These are phyloP conservation scores for Heliconius ethilla DNA, from an alignment of 2,888 invertebrate species.

Conservation along the genomic window DNA sequence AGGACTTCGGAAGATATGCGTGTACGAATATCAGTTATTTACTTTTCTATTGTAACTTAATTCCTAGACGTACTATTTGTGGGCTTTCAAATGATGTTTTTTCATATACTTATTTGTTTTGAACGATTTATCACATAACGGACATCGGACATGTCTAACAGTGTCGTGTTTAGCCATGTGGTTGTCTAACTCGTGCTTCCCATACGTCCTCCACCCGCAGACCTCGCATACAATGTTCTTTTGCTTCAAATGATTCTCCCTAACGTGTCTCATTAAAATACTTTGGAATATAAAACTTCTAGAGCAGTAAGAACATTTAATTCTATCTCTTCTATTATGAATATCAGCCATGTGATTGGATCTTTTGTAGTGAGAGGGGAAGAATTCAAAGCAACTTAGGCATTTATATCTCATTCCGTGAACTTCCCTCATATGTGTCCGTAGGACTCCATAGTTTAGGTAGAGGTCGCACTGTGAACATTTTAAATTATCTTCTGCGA, in stretches of 20 bases:
- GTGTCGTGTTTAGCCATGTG: slow-evolving; percentile 55
- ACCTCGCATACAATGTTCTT: slow-evolving; percentile 54
- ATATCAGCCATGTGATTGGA: slow-evolving; percentile 46
- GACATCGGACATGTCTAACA: slow-evolving; percentile 52
- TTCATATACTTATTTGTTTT: slow-evolving; percentile 54
- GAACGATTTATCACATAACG: slow-evolving; percentile 53
- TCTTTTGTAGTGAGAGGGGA: slow-evolving; percentile 46
- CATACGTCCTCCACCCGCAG: slow-evolving; percentile 54
- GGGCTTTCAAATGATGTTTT: slow-evolving; percentile 49
- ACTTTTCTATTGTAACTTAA: too few species aligned
- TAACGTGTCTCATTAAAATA: slow-evolving; percentile 51
- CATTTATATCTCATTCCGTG: slow-evolving; percentile 48
- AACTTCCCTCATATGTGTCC: slow-evolving; percentile 46
- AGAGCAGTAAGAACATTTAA: slow-evolving; percentile 46
- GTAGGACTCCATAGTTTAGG: slow-evolving; percentile 40
- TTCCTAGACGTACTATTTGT: slow-evolving; percentile 44
- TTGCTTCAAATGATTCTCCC: slow-evolving; percentile 54
- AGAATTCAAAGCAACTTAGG: slow-evolving; percentile 44
- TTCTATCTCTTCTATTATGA: slow-evolving; percentile 44
- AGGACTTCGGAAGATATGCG: too few species aligned
- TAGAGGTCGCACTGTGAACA: slow-evolving; percentile 44
- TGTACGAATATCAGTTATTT: too few species aligned
- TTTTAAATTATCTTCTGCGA: slow-evolving; percentile 38
- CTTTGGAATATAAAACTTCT: slow-evolving; percentile 46
- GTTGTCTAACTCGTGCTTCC: slow-evolving; percentile 46